Conservation (phyloP, 2,797 vertebrate species). For the Hipposideros larvatus region DNA sequence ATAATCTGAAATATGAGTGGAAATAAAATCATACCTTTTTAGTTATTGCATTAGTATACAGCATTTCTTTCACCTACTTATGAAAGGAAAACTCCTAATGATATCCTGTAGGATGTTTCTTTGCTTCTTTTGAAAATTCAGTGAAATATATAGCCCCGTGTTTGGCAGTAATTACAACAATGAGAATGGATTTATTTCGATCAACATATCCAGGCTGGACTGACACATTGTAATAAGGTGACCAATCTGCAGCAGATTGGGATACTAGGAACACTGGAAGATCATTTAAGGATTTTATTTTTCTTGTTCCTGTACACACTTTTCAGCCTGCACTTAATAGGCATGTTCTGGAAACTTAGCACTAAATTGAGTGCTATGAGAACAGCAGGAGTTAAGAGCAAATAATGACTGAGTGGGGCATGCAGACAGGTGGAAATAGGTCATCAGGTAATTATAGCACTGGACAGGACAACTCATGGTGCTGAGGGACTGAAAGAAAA, state of each 20-base stretch:
- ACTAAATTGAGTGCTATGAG: background rate
- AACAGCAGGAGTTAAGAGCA: background rate
- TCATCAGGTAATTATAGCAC: background rate
- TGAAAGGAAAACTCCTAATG: background rate
- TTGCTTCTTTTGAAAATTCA: conserved; percentile 16
- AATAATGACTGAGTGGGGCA: background rate
- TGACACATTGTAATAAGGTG: background rate
- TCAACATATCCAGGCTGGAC: background rate
- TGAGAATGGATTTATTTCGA: conserved; percentile 2
- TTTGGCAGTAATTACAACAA: background rate
- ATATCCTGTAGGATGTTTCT: background rate
- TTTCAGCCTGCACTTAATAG: background rate
- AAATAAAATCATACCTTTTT: conserved; percentile 36
- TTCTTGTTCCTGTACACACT: background rate
- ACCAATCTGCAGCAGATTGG: background rate
- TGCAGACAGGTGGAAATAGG: background rate
- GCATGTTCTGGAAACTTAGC: background rate
- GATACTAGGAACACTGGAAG: background rate
- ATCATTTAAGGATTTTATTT: conserved; percentile 52
- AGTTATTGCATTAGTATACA: background rate
- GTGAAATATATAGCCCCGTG: background rate
- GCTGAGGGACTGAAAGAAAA: background rate
- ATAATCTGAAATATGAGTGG: conserved; percentile 21
- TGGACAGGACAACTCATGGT: background rate
- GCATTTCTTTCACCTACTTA: background rate